phyloP scores from a whole-genome alignment of 2,888 invertebrate species.

The Acanthococcus lagerstroemiae region DNA sequence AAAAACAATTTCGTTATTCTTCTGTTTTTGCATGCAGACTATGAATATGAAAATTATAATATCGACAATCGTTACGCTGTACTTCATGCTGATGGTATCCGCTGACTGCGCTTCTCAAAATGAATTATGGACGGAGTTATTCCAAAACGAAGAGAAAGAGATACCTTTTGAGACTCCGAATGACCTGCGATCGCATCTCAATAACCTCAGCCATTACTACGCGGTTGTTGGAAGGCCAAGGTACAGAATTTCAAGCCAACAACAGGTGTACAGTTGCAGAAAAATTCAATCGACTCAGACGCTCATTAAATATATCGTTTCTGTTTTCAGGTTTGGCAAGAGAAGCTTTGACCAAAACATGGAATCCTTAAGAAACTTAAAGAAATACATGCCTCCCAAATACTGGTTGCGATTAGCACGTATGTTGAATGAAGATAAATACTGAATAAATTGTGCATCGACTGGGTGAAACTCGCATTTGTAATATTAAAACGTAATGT shows the following conservation, averaged over 20 bases:
- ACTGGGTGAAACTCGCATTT: no score
- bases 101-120: constrained; percentile 11
- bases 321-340: constrained; percentile 18
- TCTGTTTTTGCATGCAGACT: constrained; percentile 3
- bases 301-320: neutral
- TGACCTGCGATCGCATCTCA: constrained; percentile 21
- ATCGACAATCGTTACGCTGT: constrained; percentile 5
- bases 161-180: constrained; percentile 19
- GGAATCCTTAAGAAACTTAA: constrained; percentile 3
- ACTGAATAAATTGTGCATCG: no score
- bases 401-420: constrained; percentile 4
- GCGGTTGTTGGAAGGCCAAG: constrained; percentile 22
- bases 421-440: neutral
- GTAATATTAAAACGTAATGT: no score
- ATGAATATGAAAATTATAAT: constrained; percentile 16
- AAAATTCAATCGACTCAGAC: neutral
- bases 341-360: constrained; percentile 5
- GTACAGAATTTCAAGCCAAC: no score
- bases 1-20: no score
- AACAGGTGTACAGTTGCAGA: neutral
- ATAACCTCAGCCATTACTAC: constrained; percentile 22
- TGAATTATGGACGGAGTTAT: constrained; percentile 16
- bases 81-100: constrained; percentile 23
- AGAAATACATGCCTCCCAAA: constrained; percentile 6
- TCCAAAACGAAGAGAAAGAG: constrained; percentile 11